Evolutionary conservation across 2,113 vertebrate species (phyloP).

Genomic region (Myotis davidii): DNA sequence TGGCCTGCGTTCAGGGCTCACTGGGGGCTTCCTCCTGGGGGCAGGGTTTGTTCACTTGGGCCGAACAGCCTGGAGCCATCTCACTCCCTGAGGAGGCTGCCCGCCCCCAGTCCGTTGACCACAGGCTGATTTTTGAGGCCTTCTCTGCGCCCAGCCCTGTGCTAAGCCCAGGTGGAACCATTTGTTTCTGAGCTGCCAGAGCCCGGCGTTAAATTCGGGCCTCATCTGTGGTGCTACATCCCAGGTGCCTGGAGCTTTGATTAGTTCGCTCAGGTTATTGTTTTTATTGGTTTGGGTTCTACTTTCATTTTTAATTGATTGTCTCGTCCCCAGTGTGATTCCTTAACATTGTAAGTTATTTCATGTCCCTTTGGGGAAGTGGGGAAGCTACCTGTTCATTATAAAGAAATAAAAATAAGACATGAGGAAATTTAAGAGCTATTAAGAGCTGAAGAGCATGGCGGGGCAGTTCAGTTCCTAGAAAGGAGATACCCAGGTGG

Average conservation of each 20-base stretch:
- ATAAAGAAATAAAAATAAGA: constrained; percentile 29
- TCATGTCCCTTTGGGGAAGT: not conserved
- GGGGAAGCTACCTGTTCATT: not conserved
- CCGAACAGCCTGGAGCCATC: not conserved
- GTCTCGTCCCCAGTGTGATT: not conserved
- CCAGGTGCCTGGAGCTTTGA: not conserved
- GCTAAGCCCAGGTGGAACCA: not conserved
- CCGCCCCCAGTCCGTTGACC: fast-evolving
- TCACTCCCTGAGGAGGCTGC: not conserved
- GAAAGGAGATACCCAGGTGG: not conserved
- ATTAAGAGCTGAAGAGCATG: not conserved
- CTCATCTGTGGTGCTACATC: not conserved
- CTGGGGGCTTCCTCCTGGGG: not conserved
- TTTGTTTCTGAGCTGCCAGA: not conserved
- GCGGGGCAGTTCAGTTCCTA: not conserved
- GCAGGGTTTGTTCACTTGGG: not conserved
- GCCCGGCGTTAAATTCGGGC: not conserved
- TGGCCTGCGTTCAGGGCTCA: not conserved
- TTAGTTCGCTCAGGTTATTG: not conserved
- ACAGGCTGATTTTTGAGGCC: not conserved
- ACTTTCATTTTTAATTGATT: constrained; percentile 35
- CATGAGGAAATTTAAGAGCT: not conserved
- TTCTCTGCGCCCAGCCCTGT: not conserved
- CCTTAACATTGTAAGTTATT: not conserved
- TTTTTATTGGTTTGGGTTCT: not conserved